Conservation (phyloP, 2,797 vertebrate species). For the Gobio occitaniae region DNA sequence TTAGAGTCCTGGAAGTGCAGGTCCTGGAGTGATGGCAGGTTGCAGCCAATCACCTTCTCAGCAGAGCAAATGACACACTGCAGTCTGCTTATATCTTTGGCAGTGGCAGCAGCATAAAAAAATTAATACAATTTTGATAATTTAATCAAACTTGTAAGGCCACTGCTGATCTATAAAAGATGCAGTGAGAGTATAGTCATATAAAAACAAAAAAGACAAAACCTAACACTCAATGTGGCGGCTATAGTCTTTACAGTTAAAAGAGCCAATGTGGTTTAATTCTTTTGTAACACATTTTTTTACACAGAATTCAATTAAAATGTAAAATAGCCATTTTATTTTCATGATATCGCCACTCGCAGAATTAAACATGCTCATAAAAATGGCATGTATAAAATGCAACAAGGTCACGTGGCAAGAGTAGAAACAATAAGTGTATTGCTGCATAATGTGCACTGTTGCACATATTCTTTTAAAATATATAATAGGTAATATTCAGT, state of each 20-base stretch:
- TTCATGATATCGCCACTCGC: background rate
- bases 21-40: too few species aligned
- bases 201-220: background rate
- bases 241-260: background rate
- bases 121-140: too few species aligned
- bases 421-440: background rate
- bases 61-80: too few species aligned
- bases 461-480: background rate
- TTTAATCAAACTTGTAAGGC: too few species aligned
- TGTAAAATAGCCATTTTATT: background rate
- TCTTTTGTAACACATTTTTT: background rate
- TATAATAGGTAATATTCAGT: constrained; percentile 13
- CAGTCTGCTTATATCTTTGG: too few species aligned
- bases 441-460: background rate
- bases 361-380: background rate
- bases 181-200: background rate
- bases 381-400: background rate
- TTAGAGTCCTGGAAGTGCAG: too few species aligned
- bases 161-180: too few species aligned
- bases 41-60: too few species aligned
- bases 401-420: background rate
- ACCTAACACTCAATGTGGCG: background rate
- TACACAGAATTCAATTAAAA: background rate
- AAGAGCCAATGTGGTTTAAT: background rate
- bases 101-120: too few species aligned